A percentile compares a stretch with the other conserved stretches of the same genome.
Evolutionary conservation across 2,113 vertebrate species (phyloP).

Genomic region (Chamaetylas fuelleborni): DNA sequence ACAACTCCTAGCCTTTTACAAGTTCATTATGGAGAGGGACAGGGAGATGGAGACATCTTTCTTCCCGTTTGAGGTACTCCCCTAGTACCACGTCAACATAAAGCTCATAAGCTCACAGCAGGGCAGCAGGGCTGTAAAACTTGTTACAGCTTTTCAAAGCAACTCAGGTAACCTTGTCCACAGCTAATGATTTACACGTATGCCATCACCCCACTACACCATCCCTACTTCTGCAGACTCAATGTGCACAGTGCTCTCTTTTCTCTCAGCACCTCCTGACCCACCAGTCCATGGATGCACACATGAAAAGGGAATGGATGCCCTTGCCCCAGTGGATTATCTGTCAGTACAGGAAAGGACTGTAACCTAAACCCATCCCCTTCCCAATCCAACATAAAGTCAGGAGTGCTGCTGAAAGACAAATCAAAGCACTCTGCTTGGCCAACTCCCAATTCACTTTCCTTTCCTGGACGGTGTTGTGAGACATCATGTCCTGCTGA

Average conservation of each 20-base stretch:
- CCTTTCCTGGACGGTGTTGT: background rate
- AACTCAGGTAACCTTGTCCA: accelerated
- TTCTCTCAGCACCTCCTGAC: background rate
- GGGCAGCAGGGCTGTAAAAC: background rate
- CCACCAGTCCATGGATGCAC: background rate
- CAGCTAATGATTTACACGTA: background rate
- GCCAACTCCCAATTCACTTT: background rate
- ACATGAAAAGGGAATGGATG: background rate
- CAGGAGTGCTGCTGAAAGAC: background rate
- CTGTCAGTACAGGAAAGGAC: background rate
- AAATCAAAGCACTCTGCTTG: background rate
- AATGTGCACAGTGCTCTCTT: background rate
- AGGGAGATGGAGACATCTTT: background rate
- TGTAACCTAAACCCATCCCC: background rate
- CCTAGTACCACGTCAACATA: background rate
- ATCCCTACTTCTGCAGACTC: background rate
- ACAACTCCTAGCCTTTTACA: background rate
- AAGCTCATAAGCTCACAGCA: background rate
- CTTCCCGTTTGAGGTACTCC: background rate
- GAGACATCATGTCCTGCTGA: background rate
- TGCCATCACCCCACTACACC: background rate
- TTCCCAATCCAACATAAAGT: constrained; percentile 2
- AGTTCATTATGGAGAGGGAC: background rate
- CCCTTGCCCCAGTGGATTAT: background rate
- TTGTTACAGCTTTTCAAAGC: background rate